Base-by-base conservation (phyloP, 2,113 vertebrate genomes). In the Spea bombifrons region DNA sequence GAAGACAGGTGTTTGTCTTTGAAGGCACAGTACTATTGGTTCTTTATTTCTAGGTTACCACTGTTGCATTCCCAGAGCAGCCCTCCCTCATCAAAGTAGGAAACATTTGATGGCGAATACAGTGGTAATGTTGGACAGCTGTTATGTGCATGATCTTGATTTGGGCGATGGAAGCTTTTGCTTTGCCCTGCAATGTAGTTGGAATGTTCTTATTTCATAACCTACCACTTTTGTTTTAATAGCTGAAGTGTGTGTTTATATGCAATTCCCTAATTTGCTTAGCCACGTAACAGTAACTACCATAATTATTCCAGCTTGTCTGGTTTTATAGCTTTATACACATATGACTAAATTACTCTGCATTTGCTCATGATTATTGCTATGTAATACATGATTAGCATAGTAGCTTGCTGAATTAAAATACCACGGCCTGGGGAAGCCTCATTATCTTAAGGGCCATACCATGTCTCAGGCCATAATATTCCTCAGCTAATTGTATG, bases 371-470 rank as follows among this genome's bases (percentile, higher is more conserved):
- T 67, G 49, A 50, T 75, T 67, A 75, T 75, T 75, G 43, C 48
- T 15, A 75, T 67, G 66, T 68, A 69, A 68, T 76, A 68, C 46
- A 69, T 55, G 67, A 76, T 75, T 57, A 76, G 52, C 75, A 68
- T 76, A 76, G 68, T 69, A 68, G 66, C 75, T 57, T 57, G 65
- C 66, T 57, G 55, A 68, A 76, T 76, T 66, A 68, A 68, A 76
- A 76, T 69, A 66, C 45, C 50, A 61, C 59, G 75, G 65, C 75
- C 66, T 59, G 43, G 52, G 66, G 75, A 59, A 10, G 12, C 9
- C 66, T 68, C 13, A 73, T 7, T 75, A 30, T 74, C 72, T 84
- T 80, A 52, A 52, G 9, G 50, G 50, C 50, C 9, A 7, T 52
- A 30, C 30, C 30, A 30, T 52, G 50, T 52, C 50, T 7, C 50